Conservation (phyloP, 2,113 vertebrate genomes). For the Microcebus murinus region DNA sequence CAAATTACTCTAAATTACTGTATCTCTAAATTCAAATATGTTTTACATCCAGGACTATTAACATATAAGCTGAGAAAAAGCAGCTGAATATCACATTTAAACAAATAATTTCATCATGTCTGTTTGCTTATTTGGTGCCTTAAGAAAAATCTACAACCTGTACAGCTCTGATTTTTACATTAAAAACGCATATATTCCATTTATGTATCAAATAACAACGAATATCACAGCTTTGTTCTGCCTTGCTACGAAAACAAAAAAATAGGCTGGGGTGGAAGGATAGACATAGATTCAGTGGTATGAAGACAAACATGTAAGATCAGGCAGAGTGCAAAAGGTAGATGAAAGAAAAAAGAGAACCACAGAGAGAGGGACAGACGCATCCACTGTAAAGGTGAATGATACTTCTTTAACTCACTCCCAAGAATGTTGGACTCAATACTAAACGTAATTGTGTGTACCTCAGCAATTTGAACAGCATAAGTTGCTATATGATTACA, state of each 20-base stretch:
- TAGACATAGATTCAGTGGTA: not conserved
- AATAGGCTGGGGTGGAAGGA: not conserved
- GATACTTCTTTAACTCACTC: not conserved
- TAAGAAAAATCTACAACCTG: not conserved
- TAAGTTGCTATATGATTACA: not conserved
- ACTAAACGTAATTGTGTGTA: not conserved
- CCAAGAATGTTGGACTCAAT: not conserved
- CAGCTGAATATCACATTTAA: not conserved
- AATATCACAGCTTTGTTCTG: not conserved
- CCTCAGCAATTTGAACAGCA: not conserved
- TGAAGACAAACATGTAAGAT: not conserved
- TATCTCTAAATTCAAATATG: not conserved
- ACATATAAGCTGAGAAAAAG: not conserved
- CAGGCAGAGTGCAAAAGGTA: not conserved
- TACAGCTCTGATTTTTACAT: not conserved
- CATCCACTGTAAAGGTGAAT: not conserved
- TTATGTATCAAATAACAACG: not conserved
- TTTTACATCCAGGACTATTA: not conserved
- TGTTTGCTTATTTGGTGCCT: not conserved
- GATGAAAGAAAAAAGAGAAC: not conserved
- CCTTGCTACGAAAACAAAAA: not conserved
- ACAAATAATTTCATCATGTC: not conserved
- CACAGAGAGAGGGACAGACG: not conserved
- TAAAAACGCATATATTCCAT: not conserved
- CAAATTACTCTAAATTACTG: not conserved